phyloP scores from a whole-genome alignment of 1,140 invertebrate genomes.

The Polyergus mexicanus region DNA sequence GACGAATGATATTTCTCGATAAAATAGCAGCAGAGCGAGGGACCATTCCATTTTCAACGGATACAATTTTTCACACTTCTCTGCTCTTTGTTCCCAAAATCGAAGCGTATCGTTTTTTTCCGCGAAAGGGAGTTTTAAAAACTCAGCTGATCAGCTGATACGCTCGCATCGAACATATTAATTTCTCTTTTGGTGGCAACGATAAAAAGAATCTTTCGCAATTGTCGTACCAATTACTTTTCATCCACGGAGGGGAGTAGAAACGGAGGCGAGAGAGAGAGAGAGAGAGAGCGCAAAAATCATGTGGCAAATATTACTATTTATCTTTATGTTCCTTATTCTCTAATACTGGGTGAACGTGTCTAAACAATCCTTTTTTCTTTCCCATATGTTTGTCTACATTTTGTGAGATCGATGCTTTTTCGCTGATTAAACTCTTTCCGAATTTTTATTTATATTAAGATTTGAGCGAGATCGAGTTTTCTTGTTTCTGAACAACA shows the following conservation, averaged over 20 bases:
- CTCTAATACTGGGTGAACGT: too few species aligned
- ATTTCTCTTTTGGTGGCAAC: constrained; percentile 1
- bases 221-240: constrained; percentile 54
- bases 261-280: neutral
- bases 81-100: neutral
- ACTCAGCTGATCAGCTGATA: neutral
- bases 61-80: neutral
- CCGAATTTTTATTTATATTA: too few species aligned
- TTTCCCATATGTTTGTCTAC: too few species aligned
- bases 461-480: too few species aligned
- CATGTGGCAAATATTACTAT: too few species aligned
- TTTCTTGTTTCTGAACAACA: too few species aligned
- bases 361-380: too few species aligned
- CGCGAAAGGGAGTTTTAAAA: neutral
- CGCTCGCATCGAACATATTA: constrained; percentile 1
- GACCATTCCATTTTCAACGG: neutral
- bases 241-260: neutral
- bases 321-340: too few species aligned
- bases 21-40: neutral
- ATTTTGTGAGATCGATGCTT: too few species aligned
- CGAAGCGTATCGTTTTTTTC: neutral
- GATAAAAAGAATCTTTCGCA: neutral
- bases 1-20: neutral
- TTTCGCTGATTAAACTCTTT: too few species aligned
- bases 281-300: too few species aligned